Evolutionary conservation across 2,888 invertebrate species (phyloP).

Genomic region (Pseudolycoriella hygida): DNA sequence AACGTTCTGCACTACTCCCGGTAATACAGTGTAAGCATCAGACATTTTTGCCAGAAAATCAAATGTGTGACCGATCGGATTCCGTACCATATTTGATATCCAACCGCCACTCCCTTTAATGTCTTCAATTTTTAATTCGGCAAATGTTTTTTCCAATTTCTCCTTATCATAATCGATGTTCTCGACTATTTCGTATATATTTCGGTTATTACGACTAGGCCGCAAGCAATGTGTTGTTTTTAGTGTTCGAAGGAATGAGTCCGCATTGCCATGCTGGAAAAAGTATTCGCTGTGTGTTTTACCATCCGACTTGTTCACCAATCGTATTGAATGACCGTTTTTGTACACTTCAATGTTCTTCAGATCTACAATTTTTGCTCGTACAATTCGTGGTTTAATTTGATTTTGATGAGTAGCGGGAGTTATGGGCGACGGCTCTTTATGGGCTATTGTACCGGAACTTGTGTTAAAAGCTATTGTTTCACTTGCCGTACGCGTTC

Average conservation of each 20-base stretch:
- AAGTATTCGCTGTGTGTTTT: constrained; percentile 32
- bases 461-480: not conserved
- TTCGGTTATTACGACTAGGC: constrained; percentile 41
- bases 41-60: constrained; percentile 16
- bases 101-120: constrained; percentile 23
- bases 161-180: constrained; percentile 34
- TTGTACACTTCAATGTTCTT: constrained; percentile 43
- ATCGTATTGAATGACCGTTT: constrained; percentile 36
- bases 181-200: constrained; percentile 52
- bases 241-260: constrained; percentile 32
- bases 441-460: constrained; percentile 28
- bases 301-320: constrained; percentile 43
- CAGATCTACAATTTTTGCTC: constrained; percentile 41
- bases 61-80: constrained; percentile 15
- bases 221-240: constrained; percentile 22
- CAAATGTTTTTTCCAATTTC: constrained; percentile 68
- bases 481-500: constrained; percentile 25
- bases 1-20: not conserved
- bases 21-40: constrained; percentile 1
- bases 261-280: constrained; percentile 76
- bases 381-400: constrained; percentile 32
- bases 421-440: constrained; percentile 31
- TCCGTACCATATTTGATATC: constrained; percentile 21
- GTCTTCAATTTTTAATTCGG: constrained; percentile 55
- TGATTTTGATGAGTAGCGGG: constrained; percentile 19